These are phyloP conservation scores for Salpingus planirostris DNA, from an alignment of 2,888 invertebrate species.

Conservation along the genomic window DNA sequence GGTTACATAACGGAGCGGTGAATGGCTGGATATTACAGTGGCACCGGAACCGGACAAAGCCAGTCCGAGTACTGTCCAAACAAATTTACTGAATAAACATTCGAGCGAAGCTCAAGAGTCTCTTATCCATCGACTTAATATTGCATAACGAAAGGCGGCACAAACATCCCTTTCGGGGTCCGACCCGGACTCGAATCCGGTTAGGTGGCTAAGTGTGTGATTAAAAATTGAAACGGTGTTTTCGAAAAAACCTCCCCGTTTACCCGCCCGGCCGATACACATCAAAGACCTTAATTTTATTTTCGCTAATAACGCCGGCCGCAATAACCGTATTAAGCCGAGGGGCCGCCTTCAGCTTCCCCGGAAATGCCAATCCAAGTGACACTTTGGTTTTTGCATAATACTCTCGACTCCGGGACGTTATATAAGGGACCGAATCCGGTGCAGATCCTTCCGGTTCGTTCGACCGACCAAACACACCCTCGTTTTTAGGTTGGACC, in stretches of 20 bases:
- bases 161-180: too few relatives aligned
- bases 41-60: slow-evolving; percentile 31
- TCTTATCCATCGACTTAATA: slow-evolving; percentile 17
- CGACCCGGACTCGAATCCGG: too few relatives aligned
- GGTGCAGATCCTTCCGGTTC: slow-evolving; percentile 5
- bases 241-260: too few relatives aligned
- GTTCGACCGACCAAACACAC: too few relatives aligned
- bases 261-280: too few relatives aligned
- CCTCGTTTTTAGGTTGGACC: too few relatives aligned
- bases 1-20: too few relatives aligned
- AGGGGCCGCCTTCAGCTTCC: slow-evolving; percentile 11
- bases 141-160: slow-evolving; percentile 13
- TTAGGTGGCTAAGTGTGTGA: too few relatives aligned
- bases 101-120: slow-evolving; percentile 17
- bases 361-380: slow-evolving; percentile 23
- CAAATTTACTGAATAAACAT: slow-evolving; percentile 34
- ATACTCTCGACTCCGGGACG: too few relatives aligned
- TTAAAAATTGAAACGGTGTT: too few relatives aligned
- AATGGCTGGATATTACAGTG: slow-evolving; percentile 26
- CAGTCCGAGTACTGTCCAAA: slow-evolving; percentile 31
- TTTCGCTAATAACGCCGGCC: slow-evolving; percentile 10
- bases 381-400: slow-evolving; percentile 22
- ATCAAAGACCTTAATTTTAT: slow-evolving; percentile 13
- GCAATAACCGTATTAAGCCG: slow-evolving; percentile 15
- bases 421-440: slow-evolving; percentile 10